Percentiles rank a stretch among this genome's conserved stretches.
Evolutionary conservation across 2,113 vertebrate genomes (phyloP).

Genomic region (Peromyscus maniculatus): DNA sequence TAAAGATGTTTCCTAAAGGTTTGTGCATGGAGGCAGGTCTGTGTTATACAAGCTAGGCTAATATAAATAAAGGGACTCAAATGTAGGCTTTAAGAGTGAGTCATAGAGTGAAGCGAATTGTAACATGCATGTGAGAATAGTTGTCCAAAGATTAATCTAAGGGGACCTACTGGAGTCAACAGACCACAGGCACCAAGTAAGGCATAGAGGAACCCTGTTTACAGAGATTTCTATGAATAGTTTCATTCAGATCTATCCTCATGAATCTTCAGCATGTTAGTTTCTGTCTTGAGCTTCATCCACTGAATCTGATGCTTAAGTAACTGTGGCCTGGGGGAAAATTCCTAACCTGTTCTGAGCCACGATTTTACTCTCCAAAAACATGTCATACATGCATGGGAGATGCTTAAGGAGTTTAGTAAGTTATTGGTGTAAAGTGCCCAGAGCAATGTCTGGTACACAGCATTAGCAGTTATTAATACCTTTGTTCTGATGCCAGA

Average conservation of each 20-base stretch:
- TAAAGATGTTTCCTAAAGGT: not conserved
- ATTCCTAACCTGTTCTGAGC: not conserved
- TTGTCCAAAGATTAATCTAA: not conserved
- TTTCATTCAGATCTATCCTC: not conserved
- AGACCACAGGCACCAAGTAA: not conserved
- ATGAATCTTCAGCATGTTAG: not conserved
- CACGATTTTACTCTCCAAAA: not conserved
- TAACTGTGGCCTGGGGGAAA: not conserved
- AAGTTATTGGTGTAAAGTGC: not conserved
- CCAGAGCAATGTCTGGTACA: not conserved
- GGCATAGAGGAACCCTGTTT: not conserved
- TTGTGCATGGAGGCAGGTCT: not conserved
- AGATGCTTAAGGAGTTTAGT: not conserved
- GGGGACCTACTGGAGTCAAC: not conserved
- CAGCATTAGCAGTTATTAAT: not conserved
- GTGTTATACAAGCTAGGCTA: not conserved
- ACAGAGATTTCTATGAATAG: not conserved
- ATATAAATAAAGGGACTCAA: not conserved
- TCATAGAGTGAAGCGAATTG: not conserved
- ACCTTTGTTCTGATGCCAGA: not conserved
- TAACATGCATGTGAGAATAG: not conserved
- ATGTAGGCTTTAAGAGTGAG: not conserved
- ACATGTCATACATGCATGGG: not conserved
- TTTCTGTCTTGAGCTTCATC: constrained; percentile 26
- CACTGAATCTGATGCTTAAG: not conserved